These are phyloP conservation scores for Drosophila kambysellisi DNA, from an alignment of 2,888 invertebrate genomes.

Conservation along the genomic window DNA sequence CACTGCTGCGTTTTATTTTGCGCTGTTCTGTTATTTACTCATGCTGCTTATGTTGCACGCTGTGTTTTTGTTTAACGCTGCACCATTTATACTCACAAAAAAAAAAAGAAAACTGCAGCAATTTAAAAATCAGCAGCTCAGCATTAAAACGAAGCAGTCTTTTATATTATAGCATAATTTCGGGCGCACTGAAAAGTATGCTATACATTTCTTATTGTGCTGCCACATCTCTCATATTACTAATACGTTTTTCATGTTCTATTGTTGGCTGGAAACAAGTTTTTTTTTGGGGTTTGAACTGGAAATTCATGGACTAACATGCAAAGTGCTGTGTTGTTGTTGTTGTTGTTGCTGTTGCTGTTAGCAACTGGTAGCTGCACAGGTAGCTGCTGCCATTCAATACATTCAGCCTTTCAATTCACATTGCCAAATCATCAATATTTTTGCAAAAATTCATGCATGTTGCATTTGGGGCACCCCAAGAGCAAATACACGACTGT, in stretches of 20 bases:
- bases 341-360: conserved; percentile 26
- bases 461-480: conserved; percentile 39
- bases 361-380: conserved; percentile 21
- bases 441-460: conserved; percentile 63
- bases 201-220: conserved; percentile 9
- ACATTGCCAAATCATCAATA: conserved; percentile 80
- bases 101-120: conserved; percentile 41
- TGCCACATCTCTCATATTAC: conserved; percentile 43
- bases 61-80: conserved; percentile 58
- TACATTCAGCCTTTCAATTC: conserved; percentile 64
- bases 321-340: conserved; percentile 42
- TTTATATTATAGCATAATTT: conserved; percentile 14
- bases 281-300: conserved; percentile 15
- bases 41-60: conserved; percentile 21
- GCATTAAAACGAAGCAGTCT: not conserved
- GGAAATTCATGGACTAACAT: conserved; percentile 50
- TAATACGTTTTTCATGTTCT: conserved; percentile 74
- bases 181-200: conserved; percentile 16
- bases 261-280: conserved; percentile 47
- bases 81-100: conserved; percentile 9
- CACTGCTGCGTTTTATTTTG: conserved; percentile 61
- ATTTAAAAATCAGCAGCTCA: conserved; percentile 48
- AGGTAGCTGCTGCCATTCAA: conserved; percentile 61
- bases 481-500: conserved; percentile 19
- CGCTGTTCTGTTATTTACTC: conserved; percentile 61